Evolutionary conservation across 2,113 vertebrate genomes (phyloP).

Genomic region (Uropsilus gracilis): DNA sequence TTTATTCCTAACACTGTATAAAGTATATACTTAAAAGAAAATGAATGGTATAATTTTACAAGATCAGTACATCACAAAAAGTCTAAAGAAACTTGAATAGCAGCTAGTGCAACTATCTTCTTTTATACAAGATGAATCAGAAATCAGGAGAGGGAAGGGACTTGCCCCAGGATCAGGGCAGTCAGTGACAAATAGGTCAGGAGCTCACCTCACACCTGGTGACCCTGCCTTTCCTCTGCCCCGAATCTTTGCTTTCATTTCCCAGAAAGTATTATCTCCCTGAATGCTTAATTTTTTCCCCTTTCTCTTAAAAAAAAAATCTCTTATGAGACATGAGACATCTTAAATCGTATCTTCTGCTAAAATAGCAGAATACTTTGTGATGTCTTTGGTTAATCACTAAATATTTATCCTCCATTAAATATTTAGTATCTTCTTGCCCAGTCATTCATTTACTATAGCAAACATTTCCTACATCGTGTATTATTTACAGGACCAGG

Average conservation of each 20-base stretch:
- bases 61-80: neutral
- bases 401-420: neutral
- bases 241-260: neutral
- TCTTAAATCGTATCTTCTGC: neutral
- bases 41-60: neutral
- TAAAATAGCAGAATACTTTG: neutral
- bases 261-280: neutral
- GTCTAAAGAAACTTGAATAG: neutral
- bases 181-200: neutral
- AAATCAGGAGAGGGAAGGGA: neutral
- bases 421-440: neutral
- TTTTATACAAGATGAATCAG: neutral
- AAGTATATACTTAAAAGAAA: neutral
- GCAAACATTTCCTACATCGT: neutral
- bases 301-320: neutral
- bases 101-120: neutral
- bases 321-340: rapidly evolving
- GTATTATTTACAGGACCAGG: slow-evolving; percentile 1
- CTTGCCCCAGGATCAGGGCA: neutral
- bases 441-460: neutral
- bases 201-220: neutral
- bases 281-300: neutral
- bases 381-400: neutral
- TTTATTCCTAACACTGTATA: neutral
- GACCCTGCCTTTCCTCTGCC: neutral